Percentiles rank a stretch among this genome's conserved stretches.
Conservation (phyloP, 2,888 invertebrate genomes). For the Drosophila fungiperda region DNA sequence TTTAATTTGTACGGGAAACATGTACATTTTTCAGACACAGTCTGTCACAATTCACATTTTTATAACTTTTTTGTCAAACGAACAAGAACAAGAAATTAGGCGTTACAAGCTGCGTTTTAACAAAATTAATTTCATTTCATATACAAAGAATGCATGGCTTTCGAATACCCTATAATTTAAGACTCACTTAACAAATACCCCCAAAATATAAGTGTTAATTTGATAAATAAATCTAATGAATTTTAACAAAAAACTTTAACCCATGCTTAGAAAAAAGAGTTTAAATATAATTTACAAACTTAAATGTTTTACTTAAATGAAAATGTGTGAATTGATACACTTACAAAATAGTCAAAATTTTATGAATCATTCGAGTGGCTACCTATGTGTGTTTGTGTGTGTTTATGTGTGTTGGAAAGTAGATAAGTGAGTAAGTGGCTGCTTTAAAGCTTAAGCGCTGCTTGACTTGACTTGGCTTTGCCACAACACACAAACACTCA, state of each 20-base stretch:
- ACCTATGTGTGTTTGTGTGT: constrained; percentile 8
- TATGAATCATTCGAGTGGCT: not conserved
- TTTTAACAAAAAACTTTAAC: not conserved
- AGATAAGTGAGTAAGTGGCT: constrained; percentile 21
- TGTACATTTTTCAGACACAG: not conserved
- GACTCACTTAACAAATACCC: not conserved
- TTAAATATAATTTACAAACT: not conserved
- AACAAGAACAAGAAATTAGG: not conserved
- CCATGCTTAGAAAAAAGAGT: not conserved
- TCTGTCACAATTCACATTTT: not conserved
- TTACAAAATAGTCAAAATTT: constrained; percentile 1
- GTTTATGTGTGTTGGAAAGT: not conserved
- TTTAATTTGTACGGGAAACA: not conserved
- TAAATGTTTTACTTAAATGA: no score
- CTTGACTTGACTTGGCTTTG: constrained; percentile 49
- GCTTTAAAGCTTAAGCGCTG: constrained; percentile 53
- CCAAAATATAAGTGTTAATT: not conserved
- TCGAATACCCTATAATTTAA: not conserved
- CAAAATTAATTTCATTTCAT: not conserved
- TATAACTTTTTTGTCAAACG: no score
- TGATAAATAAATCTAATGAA: not conserved
- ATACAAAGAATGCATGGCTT: not conserved
- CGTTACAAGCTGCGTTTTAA: not conserved
- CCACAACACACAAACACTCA: constrained; percentile 15
- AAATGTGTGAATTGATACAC: not conserved